Evolutionary conservation across 2,888 invertebrate species (phyloP), one percentile per base, ranked within the genome.

Genomic region (Callinectes sapidus): DNA sequence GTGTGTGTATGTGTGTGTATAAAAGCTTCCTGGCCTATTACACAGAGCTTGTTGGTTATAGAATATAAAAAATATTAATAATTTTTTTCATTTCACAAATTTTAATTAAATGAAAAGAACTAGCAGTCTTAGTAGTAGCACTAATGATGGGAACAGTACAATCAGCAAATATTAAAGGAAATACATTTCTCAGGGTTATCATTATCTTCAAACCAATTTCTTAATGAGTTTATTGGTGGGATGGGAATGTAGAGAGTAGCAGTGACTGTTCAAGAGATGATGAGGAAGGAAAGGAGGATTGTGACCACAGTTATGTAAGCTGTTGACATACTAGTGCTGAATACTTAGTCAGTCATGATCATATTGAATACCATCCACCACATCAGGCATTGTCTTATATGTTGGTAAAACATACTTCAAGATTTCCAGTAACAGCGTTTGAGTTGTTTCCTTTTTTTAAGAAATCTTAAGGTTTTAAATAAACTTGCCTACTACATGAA

Each of bases 31-130:
- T 81, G 81, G 81, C 81, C 81, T 81, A 81, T 14, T 23, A 81
- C 81, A 35, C 81, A 35, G 81, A 81, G 81, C 81, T 81, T 81
- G 81, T 32, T 81, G 81, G 81, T 23, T 81, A 35, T 32, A 81
- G 14, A 81, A 81, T 81, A n/a, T 18, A 2, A 14, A 81, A 81
- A 81, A 77, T 77, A 8, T 61, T 61, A 6, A 61, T 5, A 61
- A 23, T 18, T 61, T 61, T 18, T 48, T 48, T 5, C 6, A 48
- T 48, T 23, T 61, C 3, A 61, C 61, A 23, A 23, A 23, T 61
- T 23, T 23, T 61, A 61, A 61, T 23, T 61, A 61, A 61, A 23
- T 18, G 61, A 61, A 61, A 23, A 23, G 18, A 23, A 23, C 6
- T 18, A 61, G 18, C 23, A 61, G 14, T n/a, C 23, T 23, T 2